Evolutionary conservation across 2,888 invertebrate genomes (phyloP).

Genomic region (Zygaena filipendulae): DNA sequence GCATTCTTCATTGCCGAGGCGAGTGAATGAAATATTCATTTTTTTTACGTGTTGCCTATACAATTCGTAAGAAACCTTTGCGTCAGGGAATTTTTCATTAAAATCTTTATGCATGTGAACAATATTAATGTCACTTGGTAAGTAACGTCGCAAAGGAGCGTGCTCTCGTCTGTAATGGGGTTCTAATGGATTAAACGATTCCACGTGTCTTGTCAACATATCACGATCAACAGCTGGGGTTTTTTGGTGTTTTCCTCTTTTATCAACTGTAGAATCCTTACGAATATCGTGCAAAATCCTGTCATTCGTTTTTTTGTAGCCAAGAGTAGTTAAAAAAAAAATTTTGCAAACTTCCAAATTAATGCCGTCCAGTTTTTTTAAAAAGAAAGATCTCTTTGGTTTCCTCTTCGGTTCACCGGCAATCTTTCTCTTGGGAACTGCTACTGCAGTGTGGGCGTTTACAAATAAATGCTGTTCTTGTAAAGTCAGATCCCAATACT

Average conservation of each 20-base stretch:
- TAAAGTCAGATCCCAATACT: slow-evolving; percentile 11
- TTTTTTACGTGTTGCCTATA: slow-evolving; percentile 9
- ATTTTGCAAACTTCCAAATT: slow-evolving; percentile 12
- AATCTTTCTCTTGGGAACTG: slow-evolving; percentile 15
- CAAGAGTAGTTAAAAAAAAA: slow-evolving; percentile 15
- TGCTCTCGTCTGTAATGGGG: slow-evolving; percentile 20
- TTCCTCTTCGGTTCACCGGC: slow-evolving; percentile 13
- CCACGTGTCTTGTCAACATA: slow-evolving; percentile 15
- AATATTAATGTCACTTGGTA: slow-evolving; percentile 11
- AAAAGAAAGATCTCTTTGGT: slow-evolving; percentile 12
- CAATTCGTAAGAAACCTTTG: slow-evolving; percentile 10
- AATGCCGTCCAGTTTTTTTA: slow-evolving; percentile 12
- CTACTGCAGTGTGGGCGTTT: slow-evolving; percentile 11
- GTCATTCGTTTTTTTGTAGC: slow-evolving; percentile 14
- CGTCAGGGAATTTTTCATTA: slow-evolving; percentile 7
- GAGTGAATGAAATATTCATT: slow-evolving; percentile 13
- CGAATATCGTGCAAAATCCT: slow-evolving; percentile 10
- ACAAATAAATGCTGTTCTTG: slow-evolving; percentile 13
- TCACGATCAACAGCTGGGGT: slow-evolving; percentile 14
- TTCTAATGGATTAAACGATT: slow-evolving; percentile 17
- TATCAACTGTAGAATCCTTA: slow-evolving; percentile 2
- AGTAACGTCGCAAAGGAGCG: slow-evolving; percentile 16
- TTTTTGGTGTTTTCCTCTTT: slow-evolving; percentile 16
- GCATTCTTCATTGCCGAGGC: slow-evolving; percentile 14
- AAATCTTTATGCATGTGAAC: slow-evolving; percentile 9